These are phyloP conservation scores for Gonioctena quinquepunctata DNA, from an alignment of 1,140 invertebrate species.

Conservation along the genomic window DNA sequence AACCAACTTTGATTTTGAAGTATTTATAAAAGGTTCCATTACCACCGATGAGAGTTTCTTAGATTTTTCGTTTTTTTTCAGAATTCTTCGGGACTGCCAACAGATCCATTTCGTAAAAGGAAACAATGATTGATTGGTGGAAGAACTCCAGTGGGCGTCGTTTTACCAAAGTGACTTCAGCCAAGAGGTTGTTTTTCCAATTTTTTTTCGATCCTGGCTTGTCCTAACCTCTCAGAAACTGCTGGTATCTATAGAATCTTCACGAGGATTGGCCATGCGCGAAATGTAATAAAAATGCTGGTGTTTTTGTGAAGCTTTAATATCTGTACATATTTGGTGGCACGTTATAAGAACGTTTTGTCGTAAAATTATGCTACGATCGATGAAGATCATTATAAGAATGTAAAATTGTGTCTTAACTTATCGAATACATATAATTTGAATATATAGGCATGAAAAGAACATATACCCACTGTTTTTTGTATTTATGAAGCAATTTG, in stretches of 20 bases:
- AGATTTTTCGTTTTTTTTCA: conserved; percentile 7
- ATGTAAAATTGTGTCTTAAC: not conserved
- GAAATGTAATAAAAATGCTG: not conserved
- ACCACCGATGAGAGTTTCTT: no score
- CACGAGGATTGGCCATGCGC: not conserved
- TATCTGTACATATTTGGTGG: conserved; percentile 17
- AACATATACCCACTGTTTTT: not conserved
- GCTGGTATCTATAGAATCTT: not conserved
- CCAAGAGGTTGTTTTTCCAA: not conserved
- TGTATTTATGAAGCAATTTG: not conserved
- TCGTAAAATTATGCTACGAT: not conserved
- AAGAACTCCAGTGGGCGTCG: not conserved
- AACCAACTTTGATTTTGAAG: no score
- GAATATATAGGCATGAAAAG: not conserved
- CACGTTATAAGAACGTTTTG: conserved; percentile 1
- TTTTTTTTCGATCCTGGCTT: not conserved
- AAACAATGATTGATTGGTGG: not conserved
- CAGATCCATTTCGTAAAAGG: not conserved
- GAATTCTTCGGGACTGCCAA: conserved; percentile 2
- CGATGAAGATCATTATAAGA: not conserved
- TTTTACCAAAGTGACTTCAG: not conserved
- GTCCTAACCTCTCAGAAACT: not conserved
- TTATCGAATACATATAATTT: not conserved
- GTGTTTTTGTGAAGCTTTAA: conserved; percentile 19
- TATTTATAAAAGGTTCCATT: no score